Evolutionary conservation across 2,797 vertebrate genomes (phyloP).

Genomic region (Tinamus major): DNA sequence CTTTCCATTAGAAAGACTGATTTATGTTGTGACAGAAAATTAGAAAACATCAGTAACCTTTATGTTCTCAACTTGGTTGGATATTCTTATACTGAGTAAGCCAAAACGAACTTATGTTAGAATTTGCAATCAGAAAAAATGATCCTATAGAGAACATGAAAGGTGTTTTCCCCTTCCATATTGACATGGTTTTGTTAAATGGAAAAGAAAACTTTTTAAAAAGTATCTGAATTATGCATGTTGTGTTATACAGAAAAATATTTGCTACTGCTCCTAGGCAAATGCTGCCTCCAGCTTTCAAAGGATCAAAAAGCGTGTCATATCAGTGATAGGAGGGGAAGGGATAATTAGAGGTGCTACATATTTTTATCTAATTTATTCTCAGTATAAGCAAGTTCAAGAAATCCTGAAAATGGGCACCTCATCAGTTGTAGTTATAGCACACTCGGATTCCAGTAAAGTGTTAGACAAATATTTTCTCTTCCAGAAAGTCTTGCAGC

Average conservation of each 20-base stretch:
- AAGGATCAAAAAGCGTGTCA: not conserved
- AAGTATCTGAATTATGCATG: not conserved
- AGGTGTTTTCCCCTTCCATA: slow-evolving; percentile 12
- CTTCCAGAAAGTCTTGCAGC: not conserved
- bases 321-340: not conserved
- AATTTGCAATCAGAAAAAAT: not conserved
- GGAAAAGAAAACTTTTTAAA: not conserved
- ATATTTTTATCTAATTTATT: not conserved
- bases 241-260: not conserved
- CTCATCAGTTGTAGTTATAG: not conserved
- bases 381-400: not conserved
- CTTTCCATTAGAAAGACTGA: slow-evolving; percentile 4
- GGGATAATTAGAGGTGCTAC: not conserved
- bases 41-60: slow-evolving; percentile 31
- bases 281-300: not conserved
- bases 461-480: not conserved
- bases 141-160: not conserved
- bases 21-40: slow-evolving; percentile 37
- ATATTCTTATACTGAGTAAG: slow-evolving; percentile 2
- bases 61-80: slow-evolving; percentile 10
- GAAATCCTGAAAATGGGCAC: not conserved
- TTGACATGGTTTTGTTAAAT: not conserved
- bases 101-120: not conserved
- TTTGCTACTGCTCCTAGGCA: not conserved
- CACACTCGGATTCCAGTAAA: not conserved